These are phyloP conservation scores for Coccyzus lansbergi DNA, from an alignment of 2,797 vertebrate genomes.

Conservation along the genomic window DNA sequence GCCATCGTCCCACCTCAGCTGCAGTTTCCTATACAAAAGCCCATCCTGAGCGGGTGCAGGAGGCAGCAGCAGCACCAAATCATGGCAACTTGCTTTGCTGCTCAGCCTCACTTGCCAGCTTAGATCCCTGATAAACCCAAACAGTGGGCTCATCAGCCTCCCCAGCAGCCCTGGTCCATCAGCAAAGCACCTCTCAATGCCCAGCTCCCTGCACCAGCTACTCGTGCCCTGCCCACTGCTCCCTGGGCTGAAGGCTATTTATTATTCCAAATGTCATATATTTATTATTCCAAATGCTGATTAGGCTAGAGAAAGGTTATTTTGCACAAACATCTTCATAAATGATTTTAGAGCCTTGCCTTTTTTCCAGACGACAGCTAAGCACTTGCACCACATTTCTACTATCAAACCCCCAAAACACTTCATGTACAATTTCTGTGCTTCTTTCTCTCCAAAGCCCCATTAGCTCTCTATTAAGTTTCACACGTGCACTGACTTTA, in stretches of 20 bases:
- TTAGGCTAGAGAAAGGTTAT: not conserved
- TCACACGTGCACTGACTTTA: not conserved
- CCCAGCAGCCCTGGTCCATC: not conserved
- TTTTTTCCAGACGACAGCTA: not conserved
- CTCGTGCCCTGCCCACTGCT: not conserved
- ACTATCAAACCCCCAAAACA: not conserved
- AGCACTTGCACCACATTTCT: not conserved
- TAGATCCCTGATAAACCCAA: rapidly evolving
- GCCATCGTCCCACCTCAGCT: no score
- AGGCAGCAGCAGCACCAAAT: no score
- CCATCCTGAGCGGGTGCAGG: no score
- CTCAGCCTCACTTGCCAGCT: not conserved
- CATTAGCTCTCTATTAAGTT: not conserved
- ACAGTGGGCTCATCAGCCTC: not conserved
- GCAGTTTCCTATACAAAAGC: no score
- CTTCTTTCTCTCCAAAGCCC: not conserved
- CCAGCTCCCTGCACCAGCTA: not conserved
- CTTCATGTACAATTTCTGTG: not conserved
- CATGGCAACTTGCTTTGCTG: no score
- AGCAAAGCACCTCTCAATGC: rapidly evolving
- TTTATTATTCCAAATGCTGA: not conserved
- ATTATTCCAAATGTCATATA: no score
- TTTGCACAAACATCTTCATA: not conserved
- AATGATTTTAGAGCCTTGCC: not conserved
- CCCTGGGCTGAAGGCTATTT: not conserved